Evolutionary conservation across 2,888 invertebrate genomes (phyloP), one percentile per base, ranked within the genome.

Genomic region (Myopa tessellatipennis): DNA sequence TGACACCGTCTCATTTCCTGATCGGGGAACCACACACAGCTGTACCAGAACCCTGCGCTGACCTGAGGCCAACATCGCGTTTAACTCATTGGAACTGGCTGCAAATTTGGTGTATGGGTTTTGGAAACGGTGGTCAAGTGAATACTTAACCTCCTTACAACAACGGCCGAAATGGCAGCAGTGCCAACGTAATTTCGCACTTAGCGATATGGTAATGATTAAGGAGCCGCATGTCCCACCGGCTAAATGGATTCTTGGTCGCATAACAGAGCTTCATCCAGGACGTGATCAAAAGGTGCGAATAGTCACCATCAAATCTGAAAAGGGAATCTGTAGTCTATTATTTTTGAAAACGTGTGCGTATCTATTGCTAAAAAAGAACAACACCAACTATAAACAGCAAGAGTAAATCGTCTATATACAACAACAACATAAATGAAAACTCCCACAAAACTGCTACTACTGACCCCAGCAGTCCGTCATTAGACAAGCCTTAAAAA

Each of bases 71-170:
- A 36, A 16, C n/a, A 60, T 72, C 26, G 14, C 16, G 70, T 8
- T 16, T 77, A 1, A 73, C 67, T 0, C 8, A 69, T 3, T 10
- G 77, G 5, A 61, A 69, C 4, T 77, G 71, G 68, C 61, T 79
- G 6, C 77, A 79, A 65, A 69, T 36, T 45, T 79, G 75, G 69
- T 60, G 36, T 77, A 80, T 71, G 76, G 70, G 14, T 81, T 81
- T 52, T 82, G 80, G 81, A 79, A 76, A 14, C 71, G 78, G 34
- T 81, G 80, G 80, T 73, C 76, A 1, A 26, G 4, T 3, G 74
- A 77, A 67, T 77, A 79, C 26, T 8, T 77, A 7, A 74, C 77
- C 3, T 79, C 79, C 0, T 52, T 79, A 1, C 79, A 79, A 61
- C 70, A 77, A 10, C 74, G 72, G 0, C 61, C 77, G 5, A 77